These are phyloP conservation scores for Erithacus rubecula DNA, from an alignment of 2,797 vertebrate genomes.

Conservation along the genomic window DNA sequence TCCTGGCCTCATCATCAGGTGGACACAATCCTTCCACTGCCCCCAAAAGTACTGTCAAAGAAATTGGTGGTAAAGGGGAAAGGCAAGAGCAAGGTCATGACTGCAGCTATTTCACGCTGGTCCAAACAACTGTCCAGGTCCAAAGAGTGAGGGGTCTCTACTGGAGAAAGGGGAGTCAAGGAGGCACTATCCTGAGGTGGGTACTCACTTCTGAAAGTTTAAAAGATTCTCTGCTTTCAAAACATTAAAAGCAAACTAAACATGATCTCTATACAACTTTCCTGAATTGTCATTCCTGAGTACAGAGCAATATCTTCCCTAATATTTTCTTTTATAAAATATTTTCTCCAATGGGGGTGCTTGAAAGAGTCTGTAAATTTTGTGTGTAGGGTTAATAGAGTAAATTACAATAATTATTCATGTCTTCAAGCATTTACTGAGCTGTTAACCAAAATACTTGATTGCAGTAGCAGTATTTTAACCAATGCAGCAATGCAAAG, in stretches of 20 bases:
- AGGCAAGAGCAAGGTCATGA: neutral
- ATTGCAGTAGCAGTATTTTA: neutral
- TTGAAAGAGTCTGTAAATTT: neutral
- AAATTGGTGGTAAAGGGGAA: neutral
- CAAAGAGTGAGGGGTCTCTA: neutral
- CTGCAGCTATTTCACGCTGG: neutral
- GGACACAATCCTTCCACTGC: neutral
- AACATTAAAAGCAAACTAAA: neutral
- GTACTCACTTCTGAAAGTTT: neutral
- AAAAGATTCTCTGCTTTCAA: neutral
- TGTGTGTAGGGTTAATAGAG: neutral
- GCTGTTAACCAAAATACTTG: neutral
- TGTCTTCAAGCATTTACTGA: neutral
- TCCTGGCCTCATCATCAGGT: neutral
- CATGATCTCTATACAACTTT: neutral
- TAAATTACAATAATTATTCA: neutral
- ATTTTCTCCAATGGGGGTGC: neutral
- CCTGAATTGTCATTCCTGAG: neutral
- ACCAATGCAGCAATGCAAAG: neutral
- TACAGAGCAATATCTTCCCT: neutral
- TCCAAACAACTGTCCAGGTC: neutral
- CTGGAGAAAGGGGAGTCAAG: neutral
- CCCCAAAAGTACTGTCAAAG: neutral
- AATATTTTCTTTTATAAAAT: neutral
- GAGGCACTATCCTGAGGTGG: neutral